Evolutionary conservation across 2,797 vertebrate species (phyloP).

Genomic region (Mastacembelus armatus): DNA sequence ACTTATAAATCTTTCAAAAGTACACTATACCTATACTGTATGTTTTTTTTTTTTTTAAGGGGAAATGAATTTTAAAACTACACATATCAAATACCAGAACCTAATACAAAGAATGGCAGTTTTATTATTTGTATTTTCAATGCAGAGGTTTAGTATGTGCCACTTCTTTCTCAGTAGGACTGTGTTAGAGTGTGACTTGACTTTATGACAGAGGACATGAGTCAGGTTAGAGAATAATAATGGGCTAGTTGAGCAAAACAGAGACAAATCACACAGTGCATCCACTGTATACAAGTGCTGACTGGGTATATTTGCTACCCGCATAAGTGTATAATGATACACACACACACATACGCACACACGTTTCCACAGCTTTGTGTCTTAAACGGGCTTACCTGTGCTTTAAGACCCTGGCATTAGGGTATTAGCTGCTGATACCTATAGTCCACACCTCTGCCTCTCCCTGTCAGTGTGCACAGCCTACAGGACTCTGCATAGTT

Average conservation of each 20-base stretch:
- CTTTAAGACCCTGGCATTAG: constrained; percentile 67
- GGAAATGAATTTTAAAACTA: background rate
- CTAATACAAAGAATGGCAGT: background rate
- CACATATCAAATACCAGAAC: background rate
- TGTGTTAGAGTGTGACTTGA: constrained; percentile 4
- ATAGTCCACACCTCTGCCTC: constrained; percentile 26
- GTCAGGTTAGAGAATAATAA: constrained; percentile 41
- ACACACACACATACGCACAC: constrained; percentile 13
- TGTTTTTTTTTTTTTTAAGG: no score
- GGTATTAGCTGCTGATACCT: constrained; percentile 39
- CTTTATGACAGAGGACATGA: constrained; percentile 21
- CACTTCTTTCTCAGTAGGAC: background rate
- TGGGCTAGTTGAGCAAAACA: constrained; percentile 4
- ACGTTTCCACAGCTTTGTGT: constrained; percentile 54
- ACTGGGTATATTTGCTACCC: constrained; percentile 53
- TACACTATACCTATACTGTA: no score
- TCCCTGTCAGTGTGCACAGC: constrained; percentile 18
- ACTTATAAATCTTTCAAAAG: no score
- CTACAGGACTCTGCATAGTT: constrained; percentile 5
- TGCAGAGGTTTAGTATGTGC: background rate
- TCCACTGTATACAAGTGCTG: constrained; percentile 41
- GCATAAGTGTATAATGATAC: constrained; percentile 47
- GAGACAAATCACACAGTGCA: constrained; percentile 28
- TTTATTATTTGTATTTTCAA: constrained; percentile 5
- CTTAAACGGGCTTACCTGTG: constrained; percentile 64